Evolutionary conservation across 2,888 invertebrate genomes (phyloP).

Genomic region (Bembecia ichneumoniformis): DNA sequence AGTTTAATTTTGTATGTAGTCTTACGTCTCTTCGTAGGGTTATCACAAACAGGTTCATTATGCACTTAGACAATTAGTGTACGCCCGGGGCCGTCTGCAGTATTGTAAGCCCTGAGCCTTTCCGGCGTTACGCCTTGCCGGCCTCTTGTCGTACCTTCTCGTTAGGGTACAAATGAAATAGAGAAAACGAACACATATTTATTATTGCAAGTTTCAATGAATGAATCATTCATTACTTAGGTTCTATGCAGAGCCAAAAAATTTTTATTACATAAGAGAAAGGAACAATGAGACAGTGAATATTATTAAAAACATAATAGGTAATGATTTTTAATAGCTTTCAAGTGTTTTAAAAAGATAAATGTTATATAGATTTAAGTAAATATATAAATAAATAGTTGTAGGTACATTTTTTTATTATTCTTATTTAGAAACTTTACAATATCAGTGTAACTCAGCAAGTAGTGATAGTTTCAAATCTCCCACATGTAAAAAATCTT

Average conservation of each 20-base stretch:
- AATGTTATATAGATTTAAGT: too few species aligned
- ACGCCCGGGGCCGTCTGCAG: slow-evolving; percentile 41
- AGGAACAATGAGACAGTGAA: too few species aligned
- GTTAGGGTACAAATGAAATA: background rate
- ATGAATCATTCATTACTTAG: background rate
- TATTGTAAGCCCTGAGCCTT: slow-evolving; percentile 44
- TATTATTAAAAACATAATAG: too few species aligned
- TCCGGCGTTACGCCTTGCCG: slow-evolving; percentile 42
- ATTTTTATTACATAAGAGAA: background rate
- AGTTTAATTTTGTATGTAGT: slow-evolving; percentile 26
- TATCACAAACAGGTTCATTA: slow-evolving; percentile 64
- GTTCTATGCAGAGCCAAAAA: background rate
- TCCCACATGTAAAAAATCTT: too few species aligned
- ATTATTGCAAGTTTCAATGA: background rate
- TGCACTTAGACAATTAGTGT: slow-evolving; percentile 70
- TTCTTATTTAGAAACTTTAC: too few species aligned
- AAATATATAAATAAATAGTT: too few species aligned
- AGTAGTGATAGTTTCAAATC: too few species aligned
- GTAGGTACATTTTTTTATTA: too few species aligned
- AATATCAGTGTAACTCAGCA: too few species aligned
- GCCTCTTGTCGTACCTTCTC: slow-evolving; percentile 10
- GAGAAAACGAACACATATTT: background rate
- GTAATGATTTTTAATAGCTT: too few species aligned
- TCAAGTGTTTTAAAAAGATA: too few species aligned
- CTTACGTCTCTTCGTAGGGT: slow-evolving; percentile 21